Base-by-base conservation (phyloP, 2,113 vertebrate genomes). In the Oreochromis niloticus region DNA sequence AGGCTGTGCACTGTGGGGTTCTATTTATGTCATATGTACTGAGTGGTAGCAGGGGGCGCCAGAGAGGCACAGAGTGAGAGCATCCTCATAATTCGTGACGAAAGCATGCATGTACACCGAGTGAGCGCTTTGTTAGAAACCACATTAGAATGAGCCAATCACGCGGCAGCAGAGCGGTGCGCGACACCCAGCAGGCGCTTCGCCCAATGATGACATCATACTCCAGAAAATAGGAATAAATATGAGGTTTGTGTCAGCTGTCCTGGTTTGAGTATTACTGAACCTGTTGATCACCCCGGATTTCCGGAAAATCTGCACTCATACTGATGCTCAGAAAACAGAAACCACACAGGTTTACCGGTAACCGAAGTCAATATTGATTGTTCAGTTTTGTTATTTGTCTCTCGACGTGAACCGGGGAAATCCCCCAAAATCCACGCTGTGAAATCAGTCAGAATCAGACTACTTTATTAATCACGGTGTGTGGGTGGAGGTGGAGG, bases 31-130 rank as follows among this genome's bases (percentile, higher is more conserved):
- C 16, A 5, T 78, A 4, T n/a, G 43, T 13, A 13, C 16, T 7
- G 11, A 30, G 43, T 30, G 71, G 27, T 6, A 6, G 19, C 68
- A 94, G 92, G 88, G 90, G 90, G 92, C 92, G 91, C 79, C 68
- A 88, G 55, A 92, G 87, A 85, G 85, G 17, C 79, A 4, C 34
- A 9, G 50, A 17, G 17, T 30, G n/a, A 24, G 46, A 2, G 6
- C 24, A 4, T 19, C 6, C 71, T 46, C 41, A 27, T 17, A 48
- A 7, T 24, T 32, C 9, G 24, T 75, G 71, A 48, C 43, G 71
- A 30, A 19, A 48, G 43, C 43, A 3, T 48, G 22, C 22, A 1
- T 75, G 24, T 30, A 50, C 24, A 1, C 24, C 43, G 24, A 75
- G 41, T 7, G 71, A 48, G 71, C 24, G 24, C 43, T 48, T 75